A percentile compares a stretch with the other conserved stretches of the same genome.
Conservation (phyloP, 2,113 vertebrate species). For the Rhinogobius similis region DNA sequence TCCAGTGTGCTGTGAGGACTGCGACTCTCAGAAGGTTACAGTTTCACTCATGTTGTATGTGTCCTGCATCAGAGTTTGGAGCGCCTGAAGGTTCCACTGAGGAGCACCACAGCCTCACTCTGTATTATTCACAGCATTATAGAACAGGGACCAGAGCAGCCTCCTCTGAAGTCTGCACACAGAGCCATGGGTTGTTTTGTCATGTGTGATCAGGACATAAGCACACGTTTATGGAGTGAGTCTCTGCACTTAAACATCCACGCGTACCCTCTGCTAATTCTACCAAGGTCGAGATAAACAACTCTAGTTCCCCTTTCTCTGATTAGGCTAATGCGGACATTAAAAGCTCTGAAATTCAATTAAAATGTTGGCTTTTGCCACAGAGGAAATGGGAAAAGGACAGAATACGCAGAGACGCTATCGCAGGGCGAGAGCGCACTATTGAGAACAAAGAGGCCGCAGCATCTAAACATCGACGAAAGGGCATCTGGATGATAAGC, state of each 20-base stretch:
- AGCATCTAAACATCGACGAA: slow-evolving; percentile 70
- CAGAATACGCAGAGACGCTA: slow-evolving; percentile 61
- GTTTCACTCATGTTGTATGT: slow-evolving; percentile 65
- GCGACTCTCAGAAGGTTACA: slow-evolving; percentile 67
- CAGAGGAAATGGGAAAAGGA: slow-evolving; percentile 67
- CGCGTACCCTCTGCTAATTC: slow-evolving; percentile 64
- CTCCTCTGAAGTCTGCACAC: slow-evolving; percentile 27
- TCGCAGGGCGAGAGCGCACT: slow-evolving; percentile 55
- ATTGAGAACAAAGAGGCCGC: slow-evolving; percentile 66
- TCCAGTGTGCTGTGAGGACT: slow-evolving; percentile 66
- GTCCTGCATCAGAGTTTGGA: slow-evolving; percentile 40
- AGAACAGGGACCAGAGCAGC: slow-evolving; percentile 14
- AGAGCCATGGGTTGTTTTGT: slow-evolving; percentile 13
- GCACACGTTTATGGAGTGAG: slow-evolving; percentile 6
- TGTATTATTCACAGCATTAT: slow-evolving; percentile 34
- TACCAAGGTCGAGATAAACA: slow-evolving; percentile 82
- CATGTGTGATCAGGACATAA: neutral
- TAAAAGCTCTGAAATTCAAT: slow-evolving; percentile 82
- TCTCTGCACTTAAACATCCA: slow-evolving; percentile 47
- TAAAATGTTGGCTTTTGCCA: slow-evolving; percentile 77
- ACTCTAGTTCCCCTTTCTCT: slow-evolving; percentile 53
- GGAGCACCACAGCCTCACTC: slow-evolving; percentile 38
- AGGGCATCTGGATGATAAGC: slow-evolving; percentile 74
- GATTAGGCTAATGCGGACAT: slow-evolving; percentile 81
- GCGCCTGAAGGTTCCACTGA: slow-evolving; percentile 30